phyloP scores from a whole-genome alignment of 2,113 vertebrate species.

The Mormoops blainvillei region DNA sequence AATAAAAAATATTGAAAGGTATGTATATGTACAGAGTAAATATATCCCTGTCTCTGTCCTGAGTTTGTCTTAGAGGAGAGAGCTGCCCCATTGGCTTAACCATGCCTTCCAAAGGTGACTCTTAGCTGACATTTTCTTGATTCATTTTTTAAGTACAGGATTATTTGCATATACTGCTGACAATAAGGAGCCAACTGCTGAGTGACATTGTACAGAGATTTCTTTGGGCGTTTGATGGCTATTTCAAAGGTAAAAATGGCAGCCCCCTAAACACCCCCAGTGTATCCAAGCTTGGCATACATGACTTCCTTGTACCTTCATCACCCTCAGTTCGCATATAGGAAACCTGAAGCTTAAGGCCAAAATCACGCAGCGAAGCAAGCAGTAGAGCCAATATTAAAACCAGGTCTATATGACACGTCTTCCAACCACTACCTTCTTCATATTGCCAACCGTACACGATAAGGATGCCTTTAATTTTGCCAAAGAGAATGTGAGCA shows the following conservation, averaged over 20 bases:
- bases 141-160: neutral
- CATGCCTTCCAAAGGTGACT: neutral
- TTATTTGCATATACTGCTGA: neutral
- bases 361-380: neutral
- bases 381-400: neutral
- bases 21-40: neutral
- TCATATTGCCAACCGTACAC: neutral
- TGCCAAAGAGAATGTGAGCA: neutral
- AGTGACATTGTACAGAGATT: neutral
- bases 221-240: neutral
- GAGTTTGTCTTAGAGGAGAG: neutral
- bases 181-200: neutral
- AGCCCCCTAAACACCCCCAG: neutral
- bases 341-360: neutral
- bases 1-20: slow-evolving; percentile 21
- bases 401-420: neutral
- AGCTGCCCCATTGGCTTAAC: neutral
- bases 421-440: neutral
- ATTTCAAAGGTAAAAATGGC: neutral
- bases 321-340: neutral
- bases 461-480: neutral
- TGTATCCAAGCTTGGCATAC: neutral
- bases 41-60: neutral
- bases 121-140: neutral
- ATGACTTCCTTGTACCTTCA: neutral